Base-by-base conservation (phyloP, 2,797 vertebrate species). In the Etheostoma nigrum region DNA sequence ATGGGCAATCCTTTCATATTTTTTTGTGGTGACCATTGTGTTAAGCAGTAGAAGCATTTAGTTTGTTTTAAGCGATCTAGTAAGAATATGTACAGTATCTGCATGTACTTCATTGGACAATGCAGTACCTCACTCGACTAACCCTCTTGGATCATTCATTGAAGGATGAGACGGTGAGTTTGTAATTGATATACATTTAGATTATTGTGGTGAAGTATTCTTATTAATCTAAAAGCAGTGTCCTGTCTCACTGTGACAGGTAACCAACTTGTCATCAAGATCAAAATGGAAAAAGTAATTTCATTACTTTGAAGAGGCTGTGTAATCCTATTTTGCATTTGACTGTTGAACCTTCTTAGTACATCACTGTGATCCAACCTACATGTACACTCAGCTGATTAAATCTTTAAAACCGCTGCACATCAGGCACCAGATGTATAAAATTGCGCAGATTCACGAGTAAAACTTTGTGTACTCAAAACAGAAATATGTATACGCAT, bases 171-270 rank as follows among this genome's bases (percentile, higher is more conserved):
- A 23, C 59, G 30, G 42, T 53, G 30, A 55, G 25, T 62, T 19
- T 4, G 15, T 62, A 27, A 52, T 10, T 23, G 21, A 67, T 42
- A 40, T 16, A 40, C 23, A 47, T 6, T 27, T 21, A 1, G 48
- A 66, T 57, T 52, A 52, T 67, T 48, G 23, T 40, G 19, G 23
- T 66, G 9, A 63, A 52, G 47, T 16, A 13, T 30, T 72, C 58
- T 76, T 18, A 67, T 79, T 71, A 64, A 52, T 53, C 21, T 77
- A 62, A 73, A 79, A 77, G 62, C 76, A 67, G 36, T 3, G 21
- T 49, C 19, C 19, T 11, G 8, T 51, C 53, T 11, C 62, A 16
- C 30, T 47, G 23, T 33, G 55, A 75, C 62, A 12, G 36, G 14
- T 45, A 21, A 47, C 52, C 21, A 51, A 25, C 51, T 23, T 64